Base-by-base conservation (phyloP, 2,113 vertebrate species). In the Bungarus multicinctus region DNA sequence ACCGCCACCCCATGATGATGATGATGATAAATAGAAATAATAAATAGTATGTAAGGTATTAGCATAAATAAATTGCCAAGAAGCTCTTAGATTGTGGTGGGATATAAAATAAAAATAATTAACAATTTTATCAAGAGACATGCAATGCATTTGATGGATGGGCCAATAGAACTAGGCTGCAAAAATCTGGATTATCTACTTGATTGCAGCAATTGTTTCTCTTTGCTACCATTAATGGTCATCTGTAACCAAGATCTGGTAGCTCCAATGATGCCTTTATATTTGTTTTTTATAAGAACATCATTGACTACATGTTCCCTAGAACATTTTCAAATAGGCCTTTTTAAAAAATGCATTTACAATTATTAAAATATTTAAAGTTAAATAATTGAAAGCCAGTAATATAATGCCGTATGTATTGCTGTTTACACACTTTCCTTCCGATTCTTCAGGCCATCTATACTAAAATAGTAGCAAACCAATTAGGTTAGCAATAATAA, bases 401-500 rank as follows among this genome's bases (percentile, higher is more conserved):
- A 74, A 74, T 69, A 53, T 0, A 90, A 18, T 58, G 89, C 39
- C 30, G 1, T 85, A 88, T 85, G 50, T 91, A 47, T 53, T 94
- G 93, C 11, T 87, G 27, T 55, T 91, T 93, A n/a, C 89, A 86
- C 89, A 58, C 25, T 81, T 92, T 94, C 89, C 53, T 20, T 81
- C 47, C 87, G 88, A 22, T 74, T 9, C 91, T 14, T 50, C 3
- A 0, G 0, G 22, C 69, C 54, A 91, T 4, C 39, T 2, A 55
- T 53, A 92, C 3, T 3, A 50, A 91, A 1, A 87, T 50, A n/a
- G 58, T 94, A 92, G 45, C 25, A 93, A 87, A 14, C 18, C n/a
- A 45, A 47, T 25, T 91, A 57, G 45, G 25, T 92, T n/a, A 9
- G 53, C 10, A 10, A 25, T 57, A 57, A 93, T 11, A 4, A 74